Base-by-base conservation (phyloP, 1,140 invertebrate genomes). In the Camponotus vicinus region DNA sequence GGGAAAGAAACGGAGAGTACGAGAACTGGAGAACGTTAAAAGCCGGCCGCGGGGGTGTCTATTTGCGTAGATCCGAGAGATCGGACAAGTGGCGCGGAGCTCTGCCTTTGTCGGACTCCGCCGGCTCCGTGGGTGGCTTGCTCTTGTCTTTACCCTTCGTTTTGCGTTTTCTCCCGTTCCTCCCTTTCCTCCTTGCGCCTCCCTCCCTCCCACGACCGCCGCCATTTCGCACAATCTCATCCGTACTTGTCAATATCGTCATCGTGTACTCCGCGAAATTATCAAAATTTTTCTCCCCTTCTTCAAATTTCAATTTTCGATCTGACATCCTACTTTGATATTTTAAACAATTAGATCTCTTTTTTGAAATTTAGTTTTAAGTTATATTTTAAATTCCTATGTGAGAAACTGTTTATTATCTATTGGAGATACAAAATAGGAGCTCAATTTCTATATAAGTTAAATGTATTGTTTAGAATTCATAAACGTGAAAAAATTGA, bases 61-160 rank as follows among this genome's bases (percentile, higher is more conserved):
- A 90, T 91, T 91, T 91, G 89, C 89, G 84, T 91, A 91, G 89
- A 91, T 91, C 89, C 89, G 61, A 86, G 89, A 90, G 89, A 91
- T 88, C 89, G 89, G 89, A 90, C 89, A 91, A 91, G 89, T 90
- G 89, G 84, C 87, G 67, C 61, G 70, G 77, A 49, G 80, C 57
- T 52, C 49, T 64, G 70, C 86, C 86, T 87, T 87, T 87, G 86
- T 87, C 66, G 83, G 37, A 85, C 64, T 77, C 73, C 52, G 86
- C 83, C 86, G 55, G 82, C 80, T 55, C 63, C 82, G 80, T 87
- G 86, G 86, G 86, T 87, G 86, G 80, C 80, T 87, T 66, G 32
- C 52, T 76, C 66, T 75, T 52, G 37, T 67, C 80, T 76, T 73
- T 37, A 75, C 59, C 61, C 13, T 57, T 40, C 70, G 21, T 59